Base-by-base conservation (phyloP, 1,140 invertebrate genomes). In the Drosophila seguyi region DNA sequence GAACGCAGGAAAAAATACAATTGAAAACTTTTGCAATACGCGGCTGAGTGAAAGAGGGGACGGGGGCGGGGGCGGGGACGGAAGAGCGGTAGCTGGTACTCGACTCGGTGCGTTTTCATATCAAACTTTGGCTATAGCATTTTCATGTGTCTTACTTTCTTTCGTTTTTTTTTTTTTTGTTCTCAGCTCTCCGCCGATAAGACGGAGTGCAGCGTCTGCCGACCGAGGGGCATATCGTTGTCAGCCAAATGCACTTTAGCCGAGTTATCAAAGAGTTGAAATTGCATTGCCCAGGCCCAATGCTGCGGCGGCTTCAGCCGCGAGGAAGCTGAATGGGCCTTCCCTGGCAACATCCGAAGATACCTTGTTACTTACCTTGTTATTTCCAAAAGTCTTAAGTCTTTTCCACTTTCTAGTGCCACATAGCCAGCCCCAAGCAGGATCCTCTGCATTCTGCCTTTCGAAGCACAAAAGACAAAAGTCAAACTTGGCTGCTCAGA, bases 221-320 rank as follows among this genome's bases (percentile, higher is more conserved):
- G 14, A 29, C 25, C 39, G 42, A 34, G 55, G 48, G 36, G 36
- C 20, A 67, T 66, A 71, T 72, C 63, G 79, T 66, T 73, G 76
- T 81, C 81, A 84, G 81, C 80, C 80, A 90, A 90, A 84, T 88
- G 84, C 84, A 88, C 85, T 88, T 88, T 88, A 57, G 72, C 62
- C 61, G 85, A 88, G 85, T 85, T 88, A 88, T 90, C 85, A 88
- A 88, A 88, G 85, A 88, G 85, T 88, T 90, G 83, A 88, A 88
- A 88, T 88, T 90, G 85, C 85, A 85, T 88, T 88, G 76, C 84
- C 81, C 75, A 75, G 62, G 71, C 75, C 60, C 65, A 69, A 60
- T 66, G 60, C 60, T 42, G n/a, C 71, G 38, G 11, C n/a, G n/a
- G n/a, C 38, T 68, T 20, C 65, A 68, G 36, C 13, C 45, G 22